phyloP scores from a whole-genome alignment of 2,888 invertebrate genomes.

The Agrochola macilenta region DNA sequence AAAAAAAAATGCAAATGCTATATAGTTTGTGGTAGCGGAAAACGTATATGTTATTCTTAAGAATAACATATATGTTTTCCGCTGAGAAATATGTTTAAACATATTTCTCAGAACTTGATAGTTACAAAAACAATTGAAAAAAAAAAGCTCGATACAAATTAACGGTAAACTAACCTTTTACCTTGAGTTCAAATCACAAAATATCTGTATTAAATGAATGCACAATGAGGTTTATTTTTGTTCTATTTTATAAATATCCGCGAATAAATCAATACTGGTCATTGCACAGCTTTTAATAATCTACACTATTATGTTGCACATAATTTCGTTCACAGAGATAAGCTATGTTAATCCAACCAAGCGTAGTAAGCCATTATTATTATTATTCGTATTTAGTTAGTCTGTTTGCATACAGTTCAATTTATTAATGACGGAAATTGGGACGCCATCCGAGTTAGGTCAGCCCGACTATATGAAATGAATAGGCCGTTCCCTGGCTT shows the following conservation, averaged over 20 bases:
- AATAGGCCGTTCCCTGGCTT: constrained; percentile 21
- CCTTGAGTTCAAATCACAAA: too few relatives aligned
- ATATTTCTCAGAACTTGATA: too few relatives aligned
- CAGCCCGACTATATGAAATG: constrained; percentile 45
- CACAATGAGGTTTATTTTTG: neutral
- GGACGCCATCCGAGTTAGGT: constrained; percentile 31
- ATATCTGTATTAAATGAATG: too few relatives aligned
- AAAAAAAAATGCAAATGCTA: too few relatives aligned
- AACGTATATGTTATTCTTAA: too few relatives aligned
- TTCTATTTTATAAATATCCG: neutral
- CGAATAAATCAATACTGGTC: neutral
- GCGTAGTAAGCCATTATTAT: constrained; percentile 37
- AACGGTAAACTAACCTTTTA: too few relatives aligned
- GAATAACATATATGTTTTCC: too few relatives aligned
- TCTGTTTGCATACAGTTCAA: constrained; percentile 47
- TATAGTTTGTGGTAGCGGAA: too few relatives aligned
- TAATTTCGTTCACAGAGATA: constrained; percentile 10
- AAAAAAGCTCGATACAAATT: too few relatives aligned
- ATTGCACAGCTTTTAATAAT: neutral
- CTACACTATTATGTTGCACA: constrained; percentile 17
- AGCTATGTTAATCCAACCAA: constrained; percentile 9
- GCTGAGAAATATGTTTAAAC: too few relatives aligned
- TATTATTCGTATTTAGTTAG: constrained; percentile 45
- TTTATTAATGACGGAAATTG: constrained; percentile 51
- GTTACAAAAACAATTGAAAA: too few relatives aligned